Evolutionary conservation across 2,113 vertebrate genomes (phyloP).

Genomic region (Marcusenius ussheri): DNA sequence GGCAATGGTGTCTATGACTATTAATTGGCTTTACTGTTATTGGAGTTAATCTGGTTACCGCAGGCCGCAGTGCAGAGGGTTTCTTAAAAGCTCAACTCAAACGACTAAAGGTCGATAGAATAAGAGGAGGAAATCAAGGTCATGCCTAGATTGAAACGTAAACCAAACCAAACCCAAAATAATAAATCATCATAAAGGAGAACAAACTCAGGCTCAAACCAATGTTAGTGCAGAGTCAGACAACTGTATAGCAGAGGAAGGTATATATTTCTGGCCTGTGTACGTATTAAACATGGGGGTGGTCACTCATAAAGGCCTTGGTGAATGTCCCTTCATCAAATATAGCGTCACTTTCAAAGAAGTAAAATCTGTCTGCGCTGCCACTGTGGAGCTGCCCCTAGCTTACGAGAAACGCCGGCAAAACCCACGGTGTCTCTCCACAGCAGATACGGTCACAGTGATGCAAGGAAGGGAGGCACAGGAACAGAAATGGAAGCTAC

Average conservation of each 20-base stretch:
- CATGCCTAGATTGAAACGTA: conserved; percentile 55
- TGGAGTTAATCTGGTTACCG: conserved; percentile 15
- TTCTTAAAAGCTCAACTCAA: conserved; percentile 43
- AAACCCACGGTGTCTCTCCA: neutral
- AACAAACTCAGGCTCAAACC: conserved; percentile 46
- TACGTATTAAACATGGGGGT: neutral
- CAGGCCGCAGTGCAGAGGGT: conserved; percentile 41
- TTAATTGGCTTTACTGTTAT: conserved; percentile 8
- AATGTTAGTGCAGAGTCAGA: conserved; percentile 41
- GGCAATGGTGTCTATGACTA: neutral
- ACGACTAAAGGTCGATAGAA: conserved; percentile 27
- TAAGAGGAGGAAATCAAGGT: conserved; percentile 34
- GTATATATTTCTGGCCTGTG: conserved; percentile 44
- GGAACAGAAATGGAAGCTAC: neutral
- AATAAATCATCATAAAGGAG: conserved; percentile 45
- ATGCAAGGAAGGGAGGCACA: neutral
- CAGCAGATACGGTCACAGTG: neutral
- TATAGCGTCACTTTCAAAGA: conserved; percentile 38
- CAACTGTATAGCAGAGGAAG: conserved; percentile 57
- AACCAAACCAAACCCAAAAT: conserved; percentile 48
- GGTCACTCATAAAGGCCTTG: conserved; percentile 22
- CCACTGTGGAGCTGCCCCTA: no score
- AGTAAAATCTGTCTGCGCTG: conserved; percentile 31
- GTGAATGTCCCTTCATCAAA: conserved; percentile 32
- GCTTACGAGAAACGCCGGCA: neutral